A percentile compares a stretch with the other conserved stretches of the same genome.
Conservation (phyloP, 2,113 vertebrate genomes). For the Gobio gobio region DNA sequence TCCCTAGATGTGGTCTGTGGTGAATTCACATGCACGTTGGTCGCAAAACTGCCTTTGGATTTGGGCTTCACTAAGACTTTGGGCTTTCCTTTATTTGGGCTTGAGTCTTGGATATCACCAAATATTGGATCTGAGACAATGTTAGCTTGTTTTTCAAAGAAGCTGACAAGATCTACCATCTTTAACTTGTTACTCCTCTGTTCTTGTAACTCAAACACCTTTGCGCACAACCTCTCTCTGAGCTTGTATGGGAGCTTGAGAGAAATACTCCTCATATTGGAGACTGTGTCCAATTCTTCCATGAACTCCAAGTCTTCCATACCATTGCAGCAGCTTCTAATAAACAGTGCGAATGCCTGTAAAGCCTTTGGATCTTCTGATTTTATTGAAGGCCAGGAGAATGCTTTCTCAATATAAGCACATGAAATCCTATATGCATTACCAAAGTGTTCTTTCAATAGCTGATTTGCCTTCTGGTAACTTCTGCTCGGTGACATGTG, state of each 20-base stretch:
- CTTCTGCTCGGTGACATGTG: no score
- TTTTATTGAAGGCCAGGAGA: constrained; percentile 39
- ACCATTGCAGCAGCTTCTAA: constrained; percentile 21
- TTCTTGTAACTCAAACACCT: no score
- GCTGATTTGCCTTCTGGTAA: constrained; percentile 16
- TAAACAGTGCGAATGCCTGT: constrained; percentile 22
- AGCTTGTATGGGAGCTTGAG: no score
- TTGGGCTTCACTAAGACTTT: no score
- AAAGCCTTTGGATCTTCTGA: constrained; percentile 35
- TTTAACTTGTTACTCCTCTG: background rate
- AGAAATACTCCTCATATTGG: constrained; percentile 19
- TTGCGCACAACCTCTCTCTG: no score
- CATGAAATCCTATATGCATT: constrained; percentile 19
- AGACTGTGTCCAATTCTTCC: constrained; percentile 20
- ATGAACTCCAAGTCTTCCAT: constrained; percentile 27
- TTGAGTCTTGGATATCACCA: constrained; percentile 25
- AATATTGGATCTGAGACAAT: constrained; percentile 9
- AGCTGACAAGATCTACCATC: constrained; percentile 17
- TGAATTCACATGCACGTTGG: no score
- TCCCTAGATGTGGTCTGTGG: no score
- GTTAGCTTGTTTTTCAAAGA: constrained; percentile 32
- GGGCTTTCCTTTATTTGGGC: no score
- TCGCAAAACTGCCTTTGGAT: no score
- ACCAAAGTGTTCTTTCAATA: background rate
- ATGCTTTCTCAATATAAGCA: constrained; percentile 27